These are phyloP conservation scores for Pharmacophagus antenor DNA, from an alignment of 2,888 invertebrate species.

Conservation along the genomic window DNA sequence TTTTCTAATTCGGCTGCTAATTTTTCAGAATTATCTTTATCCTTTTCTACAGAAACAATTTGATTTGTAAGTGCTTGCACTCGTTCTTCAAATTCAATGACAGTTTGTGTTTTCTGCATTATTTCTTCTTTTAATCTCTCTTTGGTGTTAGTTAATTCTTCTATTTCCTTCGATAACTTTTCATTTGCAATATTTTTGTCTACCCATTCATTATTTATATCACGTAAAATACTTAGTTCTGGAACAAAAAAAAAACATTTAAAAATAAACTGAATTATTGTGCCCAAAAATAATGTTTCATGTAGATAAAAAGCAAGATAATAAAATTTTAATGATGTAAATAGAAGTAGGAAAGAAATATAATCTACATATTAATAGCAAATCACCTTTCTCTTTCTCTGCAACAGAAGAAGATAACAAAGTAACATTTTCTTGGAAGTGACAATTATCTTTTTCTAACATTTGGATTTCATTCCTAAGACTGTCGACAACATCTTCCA, in stretches of 20 bases:
- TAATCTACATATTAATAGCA: neutral
- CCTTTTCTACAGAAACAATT: conserved; percentile 10
- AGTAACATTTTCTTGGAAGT: conserved; percentile 31
- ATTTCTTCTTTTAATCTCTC: conserved; percentile 6
- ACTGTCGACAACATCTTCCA: conserved; percentile 39
- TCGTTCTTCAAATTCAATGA: conserved; percentile 12
- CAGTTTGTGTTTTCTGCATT: conserved; percentile 2
- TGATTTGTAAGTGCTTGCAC: neutral
- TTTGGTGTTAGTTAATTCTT: conserved; percentile 5
- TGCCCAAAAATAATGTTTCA: too few relatives aligned
- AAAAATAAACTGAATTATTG: neutral
- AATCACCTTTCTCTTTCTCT: conserved; percentile 21
- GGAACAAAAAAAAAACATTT: neutral
- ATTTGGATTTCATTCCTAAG: conserved; percentile 41
- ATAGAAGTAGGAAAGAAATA: neutral
- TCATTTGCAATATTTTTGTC: conserved; percentile 13
- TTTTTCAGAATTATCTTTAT: conserved; percentile 4
- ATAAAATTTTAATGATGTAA: neutral
- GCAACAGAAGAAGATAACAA: conserved; percentile 13
- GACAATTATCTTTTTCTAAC: conserved; percentile 36
- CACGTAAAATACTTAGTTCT: conserved; percentile 17
- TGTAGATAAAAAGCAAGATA: neutral
- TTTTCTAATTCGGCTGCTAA: conserved; percentile 10
- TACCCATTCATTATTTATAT: conserved; percentile 13
- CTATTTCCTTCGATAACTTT: conserved; percentile 8